Evolutionary conservation across 2,797 vertebrate species (phyloP), one percentile per base, ranked within the genome.

Genomic region (Thripadectes ignobilis): DNA sequence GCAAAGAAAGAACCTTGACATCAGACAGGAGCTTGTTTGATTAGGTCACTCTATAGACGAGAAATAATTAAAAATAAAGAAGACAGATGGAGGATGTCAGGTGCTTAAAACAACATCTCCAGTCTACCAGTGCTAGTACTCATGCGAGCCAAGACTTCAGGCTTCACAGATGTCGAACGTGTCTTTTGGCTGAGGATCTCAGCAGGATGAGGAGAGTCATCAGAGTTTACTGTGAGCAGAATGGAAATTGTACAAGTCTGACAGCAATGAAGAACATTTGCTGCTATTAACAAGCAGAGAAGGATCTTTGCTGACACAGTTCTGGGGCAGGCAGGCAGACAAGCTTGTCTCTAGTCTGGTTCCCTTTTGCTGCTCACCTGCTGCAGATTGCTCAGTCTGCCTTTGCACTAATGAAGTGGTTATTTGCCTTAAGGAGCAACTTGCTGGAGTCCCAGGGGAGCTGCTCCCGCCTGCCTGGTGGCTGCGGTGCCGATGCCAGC

Each of bases 21-120:
- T 97, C 94, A 97, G 92, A 95, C n/a, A 1, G 92, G 85, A 95
- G 92, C 88, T 85, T 94, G 86, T 92, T 94, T 96, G 96, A 92
- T 96, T 94, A 95, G 95, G 95, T 95, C 95, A 94, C 92, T 80
- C 86, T 58, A 86, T 88, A 97, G 94, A 94, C 20, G 7, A 93
- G 92, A 95, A 96, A 94, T 95, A 97, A 97, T 97, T 97, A 97
- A 97, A 97, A 96, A 89, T 82, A 85, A 92, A 82, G 93, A 95
- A 92, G 90, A 92, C 75, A 87, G 93, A 95, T 93, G 92, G 90
- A 96, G 58, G 82, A 95, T 93, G 88, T 94, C 95, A 97, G 87
- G 93, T 89, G 93, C 85, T 97, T 96, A 83, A 89, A 89, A 95
- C 72, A 92, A 94, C 84, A 93, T 83, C 83, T 80, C 18, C 0